Evolutionary conservation across 2,113 vertebrate genomes (phyloP), one percentile per base, ranked within the genome.

Genomic region (Grammomys dolichurus): DNA sequence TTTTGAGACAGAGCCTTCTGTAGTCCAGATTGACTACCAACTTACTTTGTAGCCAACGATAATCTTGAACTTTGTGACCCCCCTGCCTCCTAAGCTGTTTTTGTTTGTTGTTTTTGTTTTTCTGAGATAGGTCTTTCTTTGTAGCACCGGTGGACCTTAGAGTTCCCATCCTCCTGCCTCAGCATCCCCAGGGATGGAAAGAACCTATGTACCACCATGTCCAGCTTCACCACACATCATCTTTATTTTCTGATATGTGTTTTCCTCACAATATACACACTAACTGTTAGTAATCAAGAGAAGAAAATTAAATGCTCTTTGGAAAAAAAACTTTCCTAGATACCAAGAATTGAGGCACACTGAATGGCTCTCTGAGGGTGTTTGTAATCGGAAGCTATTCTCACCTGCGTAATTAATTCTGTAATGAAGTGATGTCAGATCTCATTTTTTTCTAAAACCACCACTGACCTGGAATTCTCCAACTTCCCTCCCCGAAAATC

Each of bases 401-500:
- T 70, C 33, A 77, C 67, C 43, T 65, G 67, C 9, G 65, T 43
- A 75, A 26, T 24, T 88, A 28, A 87, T 67, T 86, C 67, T 58
- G 93, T 72, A 93, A 31, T 80, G 92, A 65, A 48, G 28, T 1
- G 20, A 73, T 12, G 17, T 65, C 26, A 46, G 56, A 4, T 87
- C 3, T 43, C 31, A 70, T 33, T 40, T 75, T 84, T 87, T 73
- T 36, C 67, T 93, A 91, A 94, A 97, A 82, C 36, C 19, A 60
- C n/a, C 8, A 60, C 51, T 69, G 73, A 73, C 43, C 65, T 91
- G 40, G 48, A 95, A 70, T 93, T 48, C 67, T 33, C 65, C 28
- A 33, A 19, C 26, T 54, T 22, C 33, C 33, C 10, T 12, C 22
- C 9, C 17, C 12, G 6, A 16, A 22, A 9, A 87, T 11, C 56